Base-by-base conservation (phyloP, 2,888 invertebrate genomes). In the Ophion ellenae region DNA sequence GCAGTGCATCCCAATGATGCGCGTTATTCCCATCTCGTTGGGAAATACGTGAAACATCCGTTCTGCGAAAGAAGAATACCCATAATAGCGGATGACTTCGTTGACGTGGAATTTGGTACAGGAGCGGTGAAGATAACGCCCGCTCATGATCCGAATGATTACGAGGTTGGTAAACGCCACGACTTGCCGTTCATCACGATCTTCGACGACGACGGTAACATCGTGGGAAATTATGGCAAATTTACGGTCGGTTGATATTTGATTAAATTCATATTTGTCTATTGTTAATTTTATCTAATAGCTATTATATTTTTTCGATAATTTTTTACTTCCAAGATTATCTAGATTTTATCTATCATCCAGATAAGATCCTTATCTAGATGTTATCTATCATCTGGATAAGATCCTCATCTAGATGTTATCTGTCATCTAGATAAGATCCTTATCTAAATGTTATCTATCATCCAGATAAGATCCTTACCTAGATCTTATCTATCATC, bases 51-150 rank as follows among this genome's bases (percentile, higher is more conserved):
- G 1, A 94, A 95, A 64, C 99, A 99, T 95, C 99, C 99, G 0
- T 98, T 99, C 94, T 95, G 97, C 84, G 95, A 97, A 78, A 96
- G 99, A 81, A 96, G 95, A 86, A 94, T 99, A 88, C 98, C 99
- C 0, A 96, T 99, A 89, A 96, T 99, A 17, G 96, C 96, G 70
- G 99, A 99, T 93, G 97, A 97, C 1, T 99, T 98, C 93, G 99
- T 99, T 0, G 99, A 99, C 91, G 97, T 97, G 95, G 96, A 96
- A 85, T 99, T 99, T 94, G 99, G 99, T 90, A 99, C 99, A 79
- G 98, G 99, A 89, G 99, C 99, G 84, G 99, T 99, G 0, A 99
- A 99, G 95, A 98, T 99, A 86, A 99, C 99, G 1, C 99, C 99
- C 0, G 99, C 99, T 2, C 99, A 99, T 94, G 99, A 99, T 94